Base-by-base conservation (phyloP, 2,797 vertebrate genomes). In the Taeniopygia guttata region DNA sequence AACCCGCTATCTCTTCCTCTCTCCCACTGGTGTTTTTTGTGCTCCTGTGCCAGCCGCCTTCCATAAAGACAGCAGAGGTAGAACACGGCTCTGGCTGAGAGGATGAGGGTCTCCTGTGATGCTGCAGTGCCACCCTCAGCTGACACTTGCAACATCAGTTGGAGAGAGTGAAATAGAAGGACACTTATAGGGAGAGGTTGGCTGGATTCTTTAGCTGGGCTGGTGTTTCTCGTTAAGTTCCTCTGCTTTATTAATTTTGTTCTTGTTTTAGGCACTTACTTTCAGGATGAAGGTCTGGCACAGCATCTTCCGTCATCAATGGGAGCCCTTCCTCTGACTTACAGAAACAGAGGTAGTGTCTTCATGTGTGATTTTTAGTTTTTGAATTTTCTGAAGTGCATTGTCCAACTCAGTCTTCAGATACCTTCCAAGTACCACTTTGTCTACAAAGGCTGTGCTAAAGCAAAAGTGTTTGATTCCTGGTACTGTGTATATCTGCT, bases 111-210 rank as follows among this genome's bases (percentile, higher is more conserved):
- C 51, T 96, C 83, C 87, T 42, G 86, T 23, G 64, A 43, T 63
- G 80, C 84, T 79, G 55, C 80, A 91, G 90, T 86, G 82, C 93
- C 86, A 94, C 90, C 90, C 91, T 66, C 91, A 89, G 85, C 77
- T 91, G 90, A 69, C 67, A 60, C 20, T 45, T 0, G 1, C 54
- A 78, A 69, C 19, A 7, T 43, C 84, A 51, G 22, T 7, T n/a
- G 42, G 34, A 38, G 0, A 36, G 45, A 51, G 7, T 13, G 16
- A 72, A 66, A 49, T 0, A 21, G 30, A 30, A 59, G 51, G 45
- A 34, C 21, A 9, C 34, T 27, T 18, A 8, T 13, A 59, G 32
- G 17, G 38, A 78, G 82, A 55, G 16, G 6, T 10, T 60, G 38
- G 16, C 75, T 55, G 49, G n/a, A 38, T 42, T 52, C 23, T 34